These are phyloP conservation scores for Catostomus latipinnis DNA, from an alignment of 2,797 vertebrate genomes.

Conservation along the genomic window DNA sequence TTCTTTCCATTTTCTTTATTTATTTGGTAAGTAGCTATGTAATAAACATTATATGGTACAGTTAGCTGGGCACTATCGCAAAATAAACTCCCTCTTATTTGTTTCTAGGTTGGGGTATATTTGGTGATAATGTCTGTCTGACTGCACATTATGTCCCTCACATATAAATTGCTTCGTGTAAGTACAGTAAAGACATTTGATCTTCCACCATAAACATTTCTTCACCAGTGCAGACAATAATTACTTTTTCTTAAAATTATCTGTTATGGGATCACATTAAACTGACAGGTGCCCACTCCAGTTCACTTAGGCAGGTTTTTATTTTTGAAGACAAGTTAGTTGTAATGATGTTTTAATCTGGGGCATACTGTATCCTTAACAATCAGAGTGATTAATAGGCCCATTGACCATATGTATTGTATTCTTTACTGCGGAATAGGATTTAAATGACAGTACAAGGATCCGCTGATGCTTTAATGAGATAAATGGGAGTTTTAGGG, in stretches of 20 bases:
- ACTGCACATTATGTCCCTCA: neutral
- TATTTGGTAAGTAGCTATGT: no score
- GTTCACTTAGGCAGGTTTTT: constrained; percentile 23
- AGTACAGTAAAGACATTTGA: constrained; percentile 11
- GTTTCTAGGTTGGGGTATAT: neutral
- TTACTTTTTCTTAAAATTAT: constrained; percentile 10
- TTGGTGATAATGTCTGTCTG: neutral
- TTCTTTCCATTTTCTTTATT: no score
- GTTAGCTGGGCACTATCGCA: neutral
- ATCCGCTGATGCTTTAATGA: constrained; percentile 18
- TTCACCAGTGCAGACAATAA: neutral
- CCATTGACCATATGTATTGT: neutral
- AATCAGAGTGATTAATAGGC: constrained; percentile 7
- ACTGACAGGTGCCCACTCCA: constrained; percentile 3
- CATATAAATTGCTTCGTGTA: neutral
- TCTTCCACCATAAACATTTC: neutral
- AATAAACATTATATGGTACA: neutral
- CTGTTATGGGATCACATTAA: neutral
- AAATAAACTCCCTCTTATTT: neutral
- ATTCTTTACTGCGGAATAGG: neutral
- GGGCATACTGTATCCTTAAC: neutral
- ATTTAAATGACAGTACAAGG: neutral
- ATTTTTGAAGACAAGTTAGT: neutral
- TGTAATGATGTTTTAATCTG: constrained; percentile 40
- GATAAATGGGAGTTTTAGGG: neutral